A percentile compares a stretch with the other conserved stretches of the same genome.
Conservation (phyloP, 2,888 invertebrate species). For the Orthosia gracilis region DNA sequence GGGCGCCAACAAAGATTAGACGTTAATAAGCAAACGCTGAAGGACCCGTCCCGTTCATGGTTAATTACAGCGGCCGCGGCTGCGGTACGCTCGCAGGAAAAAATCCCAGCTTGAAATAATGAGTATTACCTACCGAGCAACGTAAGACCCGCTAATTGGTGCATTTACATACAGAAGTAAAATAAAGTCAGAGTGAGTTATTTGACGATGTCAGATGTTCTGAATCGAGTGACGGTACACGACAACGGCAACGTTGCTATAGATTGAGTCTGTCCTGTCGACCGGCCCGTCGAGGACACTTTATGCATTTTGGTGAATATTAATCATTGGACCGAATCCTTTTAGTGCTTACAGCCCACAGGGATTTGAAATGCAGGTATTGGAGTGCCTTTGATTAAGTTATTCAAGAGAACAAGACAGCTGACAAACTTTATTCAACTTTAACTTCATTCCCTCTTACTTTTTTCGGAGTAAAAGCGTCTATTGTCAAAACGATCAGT, state of each 20-base stretch:
- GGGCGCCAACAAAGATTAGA: constrained; percentile 87
- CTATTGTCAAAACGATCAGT: constrained; percentile 69
- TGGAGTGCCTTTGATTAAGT: constrained; percentile 18
- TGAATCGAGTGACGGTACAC: constrained; percentile 71
- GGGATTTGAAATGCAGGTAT: constrained; percentile 21
- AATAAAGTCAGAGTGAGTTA: constrained; percentile 86
- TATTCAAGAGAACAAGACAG: constrained; percentile 7
- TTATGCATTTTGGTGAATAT: constrained; percentile 64
- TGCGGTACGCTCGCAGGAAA: constrained; percentile 80
- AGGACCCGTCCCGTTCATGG: constrained; percentile 86
- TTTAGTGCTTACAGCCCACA: constrained; percentile 43
- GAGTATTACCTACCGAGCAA: constrained; percentile 87
- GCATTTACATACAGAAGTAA: constrained; percentile 89
- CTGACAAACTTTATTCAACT: constrained; percentile 1
- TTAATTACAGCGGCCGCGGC: constrained; percentile 81
- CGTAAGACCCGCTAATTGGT: constrained; percentile 88
- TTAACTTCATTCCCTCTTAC: background rate
- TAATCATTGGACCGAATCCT: constrained; percentile 57
- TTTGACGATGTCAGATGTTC: constrained; percentile 82
- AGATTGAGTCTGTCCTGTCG: constrained; percentile 54
- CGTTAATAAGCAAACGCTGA: constrained; percentile 88
- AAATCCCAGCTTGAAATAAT: constrained; percentile 87
- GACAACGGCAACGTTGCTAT: constrained; percentile 52
- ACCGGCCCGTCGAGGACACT: constrained; percentile 41
- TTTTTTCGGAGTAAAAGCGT: constrained; percentile 18